Percentiles rank a stretch among this genome's conserved stretches.
Conservation (phyloP, 2,113 vertebrate species). For the Phaethornis superciliosus region DNA sequence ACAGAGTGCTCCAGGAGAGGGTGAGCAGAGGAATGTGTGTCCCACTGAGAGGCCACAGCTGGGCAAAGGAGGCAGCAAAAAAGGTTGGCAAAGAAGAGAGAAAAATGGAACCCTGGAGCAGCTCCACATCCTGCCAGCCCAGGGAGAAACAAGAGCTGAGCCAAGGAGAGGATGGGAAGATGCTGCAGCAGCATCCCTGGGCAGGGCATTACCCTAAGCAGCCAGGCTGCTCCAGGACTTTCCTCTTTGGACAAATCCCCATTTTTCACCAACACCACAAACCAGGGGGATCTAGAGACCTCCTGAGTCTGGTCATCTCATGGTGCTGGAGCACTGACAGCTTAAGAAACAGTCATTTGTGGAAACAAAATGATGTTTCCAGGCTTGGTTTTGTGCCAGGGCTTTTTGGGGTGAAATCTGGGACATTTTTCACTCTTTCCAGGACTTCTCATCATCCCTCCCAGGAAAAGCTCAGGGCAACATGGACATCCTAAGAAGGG, state of each 20-base stretch:
- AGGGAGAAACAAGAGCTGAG: too few species aligned
- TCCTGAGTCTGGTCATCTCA: not conserved
- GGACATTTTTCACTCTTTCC: not conserved
- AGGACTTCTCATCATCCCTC: not conserved
- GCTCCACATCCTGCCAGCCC: too few species aligned
- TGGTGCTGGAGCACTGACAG: not conserved
- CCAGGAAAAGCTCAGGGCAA: not conserved
- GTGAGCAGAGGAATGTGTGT: not conserved
- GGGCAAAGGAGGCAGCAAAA: not conserved
- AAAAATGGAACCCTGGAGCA: too few species aligned
- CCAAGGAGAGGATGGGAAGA: not conserved
- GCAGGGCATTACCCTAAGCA: not conserved
- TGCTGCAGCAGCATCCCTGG: not conserved
- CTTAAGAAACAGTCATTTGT: not conserved
- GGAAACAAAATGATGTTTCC: not conserved
- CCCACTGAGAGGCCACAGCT: not conserved
- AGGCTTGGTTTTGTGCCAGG: not conserved
- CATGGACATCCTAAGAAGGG: not conserved
- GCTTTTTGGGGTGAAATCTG: not conserved
- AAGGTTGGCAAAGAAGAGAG: not conserved
- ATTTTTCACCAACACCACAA: not conserved
- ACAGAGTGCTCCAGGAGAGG: fast-evolving
- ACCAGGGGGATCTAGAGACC: not conserved
- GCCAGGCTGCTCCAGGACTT: not conserved
- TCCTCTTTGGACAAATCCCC: not conserved